phyloP scores from a whole-genome alignment of 2,113 vertebrate genomes.

The Nymphicus hollandicus region DNA sequence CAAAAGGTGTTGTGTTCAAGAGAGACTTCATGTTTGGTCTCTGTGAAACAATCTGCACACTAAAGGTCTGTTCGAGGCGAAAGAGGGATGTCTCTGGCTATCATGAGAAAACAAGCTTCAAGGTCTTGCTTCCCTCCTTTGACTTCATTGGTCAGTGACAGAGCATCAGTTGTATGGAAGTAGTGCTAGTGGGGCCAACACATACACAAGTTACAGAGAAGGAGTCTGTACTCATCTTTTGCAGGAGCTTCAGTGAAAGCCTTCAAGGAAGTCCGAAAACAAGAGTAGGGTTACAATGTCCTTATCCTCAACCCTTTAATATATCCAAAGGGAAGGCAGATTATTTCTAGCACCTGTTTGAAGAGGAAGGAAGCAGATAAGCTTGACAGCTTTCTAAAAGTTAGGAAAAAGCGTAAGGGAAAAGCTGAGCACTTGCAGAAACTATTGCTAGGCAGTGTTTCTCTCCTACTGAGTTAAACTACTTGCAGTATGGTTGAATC shows the following conservation, averaged over 20 bases:
- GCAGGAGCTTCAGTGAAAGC: background rate
- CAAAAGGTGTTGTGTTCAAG: background rate
- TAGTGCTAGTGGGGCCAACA: background rate
- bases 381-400: background rate
- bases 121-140: background rate
- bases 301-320: background rate
- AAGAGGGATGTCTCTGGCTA: background rate
- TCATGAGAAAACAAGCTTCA: background rate
- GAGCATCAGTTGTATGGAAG: background rate
- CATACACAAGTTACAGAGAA: background rate
- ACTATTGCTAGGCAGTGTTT: background rate
- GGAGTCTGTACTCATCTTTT: background rate
- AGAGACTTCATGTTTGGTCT: background rate
- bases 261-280: background rate
- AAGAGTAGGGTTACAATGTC: accelerated
- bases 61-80: background rate
- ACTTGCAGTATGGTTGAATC: background rate
- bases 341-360: background rate
- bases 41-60: background rate
- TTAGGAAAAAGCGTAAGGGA: background rate
- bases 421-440: background rate
- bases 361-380: background rate
- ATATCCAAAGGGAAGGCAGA: background rate
- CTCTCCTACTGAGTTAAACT: background rate
- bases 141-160: background rate